Evolutionary conservation across 2,797 vertebrate genomes (phyloP).

Genomic region (Masticophis lateralis): DNA sequence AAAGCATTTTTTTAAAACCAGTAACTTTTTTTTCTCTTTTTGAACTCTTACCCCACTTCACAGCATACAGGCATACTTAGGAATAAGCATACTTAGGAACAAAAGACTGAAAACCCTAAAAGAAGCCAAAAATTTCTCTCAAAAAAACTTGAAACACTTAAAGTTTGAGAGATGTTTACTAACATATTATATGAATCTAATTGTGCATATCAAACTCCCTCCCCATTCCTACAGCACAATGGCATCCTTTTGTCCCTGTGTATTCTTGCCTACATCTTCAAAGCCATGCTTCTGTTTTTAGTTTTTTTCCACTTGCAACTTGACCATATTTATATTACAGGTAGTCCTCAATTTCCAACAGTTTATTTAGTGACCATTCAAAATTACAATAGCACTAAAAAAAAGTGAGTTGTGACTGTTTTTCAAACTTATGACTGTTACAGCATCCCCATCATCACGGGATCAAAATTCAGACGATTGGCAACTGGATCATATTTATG

Average conservation of each 20-base stretch:
- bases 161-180: not conserved
- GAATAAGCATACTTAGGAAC: constrained; percentile 4
- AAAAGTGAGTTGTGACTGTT: not conserved
- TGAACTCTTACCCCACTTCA: not conserved
- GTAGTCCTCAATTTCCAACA: not conserved
- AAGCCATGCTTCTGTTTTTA: not conserved
- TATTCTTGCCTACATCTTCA: not conserved
- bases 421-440: not conserved
- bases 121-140: not conserved
- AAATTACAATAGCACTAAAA: not conserved
- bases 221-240: not conserved
- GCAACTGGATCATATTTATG: not conserved
- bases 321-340: not conserved
- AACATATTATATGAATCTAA: not conserved
- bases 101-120: constrained; percentile 6
- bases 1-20: constrained; percentile 16
- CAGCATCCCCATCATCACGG: not conserved
- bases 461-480: not conserved
- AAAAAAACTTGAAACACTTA: not conserved
- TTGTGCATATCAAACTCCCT: not conserved
- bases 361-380: not conserved
- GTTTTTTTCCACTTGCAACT: not conserved
- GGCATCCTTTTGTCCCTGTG: not conserved
- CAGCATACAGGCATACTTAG: not conserved
- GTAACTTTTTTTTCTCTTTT: not conserved